These are phyloP conservation scores for Hyperoodon ampullatus DNA, from an alignment of 2,113 vertebrate species.

Conservation along the genomic window DNA sequence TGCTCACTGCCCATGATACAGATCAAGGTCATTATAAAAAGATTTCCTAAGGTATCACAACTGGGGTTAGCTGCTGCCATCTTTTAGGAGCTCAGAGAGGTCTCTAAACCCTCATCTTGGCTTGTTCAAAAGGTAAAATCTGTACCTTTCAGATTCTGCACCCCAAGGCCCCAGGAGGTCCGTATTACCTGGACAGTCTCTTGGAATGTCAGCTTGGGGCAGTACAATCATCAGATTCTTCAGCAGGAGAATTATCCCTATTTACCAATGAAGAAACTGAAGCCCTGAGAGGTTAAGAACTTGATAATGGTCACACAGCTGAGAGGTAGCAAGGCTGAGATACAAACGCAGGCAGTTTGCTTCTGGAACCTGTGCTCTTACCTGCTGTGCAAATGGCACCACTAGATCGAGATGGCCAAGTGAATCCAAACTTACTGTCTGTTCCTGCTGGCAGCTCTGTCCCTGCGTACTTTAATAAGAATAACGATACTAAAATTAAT, in stretches of 20 bases:
- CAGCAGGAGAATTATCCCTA: background rate
- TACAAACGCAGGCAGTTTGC: no score
- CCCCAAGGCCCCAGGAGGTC: background rate
- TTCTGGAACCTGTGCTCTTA: background rate
- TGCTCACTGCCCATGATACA: background rate
- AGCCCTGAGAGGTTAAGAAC: no score
- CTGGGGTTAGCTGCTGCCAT: background rate
- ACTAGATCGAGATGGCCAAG: background rate
- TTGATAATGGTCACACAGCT: no score
- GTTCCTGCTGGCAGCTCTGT: background rate
- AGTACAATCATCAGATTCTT: no score
- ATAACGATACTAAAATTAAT: background rate
- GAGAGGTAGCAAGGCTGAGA: no score
- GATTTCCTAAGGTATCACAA: background rate
- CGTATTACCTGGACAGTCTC: background rate
- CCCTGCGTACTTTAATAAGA: background rate
- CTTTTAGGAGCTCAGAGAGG: background rate
- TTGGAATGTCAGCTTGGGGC: background rate
- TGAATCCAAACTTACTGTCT: background rate
- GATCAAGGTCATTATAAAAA: background rate
- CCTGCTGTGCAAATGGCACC: background rate
- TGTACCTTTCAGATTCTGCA: background rate
- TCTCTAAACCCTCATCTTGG: background rate
- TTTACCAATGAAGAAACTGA: background rate
- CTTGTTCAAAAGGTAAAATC: background rate